Percentiles rank a stretch among this genome's conserved stretches.
These are phyloP conservation scores for Poecilia gillii DNA, from an alignment of 2,797 vertebrate species.

Conservation along the genomic window DNA sequence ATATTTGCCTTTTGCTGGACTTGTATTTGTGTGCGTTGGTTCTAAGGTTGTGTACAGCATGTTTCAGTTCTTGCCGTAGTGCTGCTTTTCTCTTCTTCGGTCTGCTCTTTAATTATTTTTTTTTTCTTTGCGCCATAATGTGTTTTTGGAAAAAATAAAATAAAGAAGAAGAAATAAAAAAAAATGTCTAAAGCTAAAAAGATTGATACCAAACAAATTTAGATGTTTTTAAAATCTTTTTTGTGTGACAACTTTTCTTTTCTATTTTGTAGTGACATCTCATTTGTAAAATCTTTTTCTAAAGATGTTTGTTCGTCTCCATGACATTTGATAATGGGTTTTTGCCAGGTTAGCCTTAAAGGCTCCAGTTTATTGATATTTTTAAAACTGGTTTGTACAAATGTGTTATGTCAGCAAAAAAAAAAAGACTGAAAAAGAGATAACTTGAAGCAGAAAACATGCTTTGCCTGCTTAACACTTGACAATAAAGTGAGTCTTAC, in stretches of 20 bases:
- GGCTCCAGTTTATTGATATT: slow-evolving; percentile 96
- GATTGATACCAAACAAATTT: slow-evolving; percentile 83
- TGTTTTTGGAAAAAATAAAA: slow-evolving; percentile 68
- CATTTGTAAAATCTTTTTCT: slow-evolving; percentile 99
- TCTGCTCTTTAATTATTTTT: slow-evolving; percentile 61
- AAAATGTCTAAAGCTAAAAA: slow-evolving; percentile 71
- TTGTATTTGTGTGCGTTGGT: slow-evolving; percentile 81
- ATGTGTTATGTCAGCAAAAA: slow-evolving; percentile 92
- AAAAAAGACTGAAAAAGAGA: slow-evolving; percentile 60
- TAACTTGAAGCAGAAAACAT: slow-evolving; percentile 81
- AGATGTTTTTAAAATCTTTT: slow-evolving; percentile 86
- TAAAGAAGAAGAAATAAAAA: slow-evolving; percentile 66
- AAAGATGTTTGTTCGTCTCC: slow-evolving; percentile 89
- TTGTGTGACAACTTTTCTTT: slow-evolving; percentile 83
- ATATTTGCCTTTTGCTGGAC: slow-evolving; percentile 82
- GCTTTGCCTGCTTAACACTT: slow-evolving; percentile 97
- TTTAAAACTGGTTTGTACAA: slow-evolving; percentile 99
- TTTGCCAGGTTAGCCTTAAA: slow-evolving; percentile 95
- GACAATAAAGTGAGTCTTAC: slow-evolving; percentile 92
- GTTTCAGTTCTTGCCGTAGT: slow-evolving; percentile 81
- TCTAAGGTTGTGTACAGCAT: slow-evolving; percentile 84
- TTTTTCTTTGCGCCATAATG: slow-evolving; percentile 76
- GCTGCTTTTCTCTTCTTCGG: slow-evolving; percentile 76
- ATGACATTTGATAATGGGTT: slow-evolving; percentile 93
- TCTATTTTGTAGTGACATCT: slow-evolving; percentile 98